Evolutionary conservation across 2,113 vertebrate species (phyloP), one percentile per base, ranked within the genome.

Genomic region (Sapajus apella): DNA sequence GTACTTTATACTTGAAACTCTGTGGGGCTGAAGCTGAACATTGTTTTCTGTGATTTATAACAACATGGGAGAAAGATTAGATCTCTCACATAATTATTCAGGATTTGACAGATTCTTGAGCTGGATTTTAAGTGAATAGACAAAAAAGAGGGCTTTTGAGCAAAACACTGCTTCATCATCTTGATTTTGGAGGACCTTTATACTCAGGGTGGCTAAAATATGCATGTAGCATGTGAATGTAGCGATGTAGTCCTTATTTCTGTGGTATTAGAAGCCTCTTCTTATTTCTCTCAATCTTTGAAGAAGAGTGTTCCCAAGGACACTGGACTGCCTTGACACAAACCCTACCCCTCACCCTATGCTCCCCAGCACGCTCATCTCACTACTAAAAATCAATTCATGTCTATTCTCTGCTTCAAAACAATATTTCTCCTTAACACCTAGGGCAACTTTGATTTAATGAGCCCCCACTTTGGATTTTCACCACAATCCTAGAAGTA

Each of bases 1-100:
- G 72, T 76, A 35, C 89, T 96, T 93, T 95, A 32, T 4, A 20
- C 56, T 80, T 75, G 91, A 95, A 68, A 58, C 16, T 80, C 37
- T 70, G 68, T 72, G 47, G 23, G 76, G 55, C 76, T 50, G 64
- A 95, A 13, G 32, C 18, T 21, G 56, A 97, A 97, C 7, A 3
- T 84, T 91, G 87, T 85, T 97, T 96, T 50, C 76, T 47, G 0
- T 90, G 85, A 97, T 96, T 98, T 97, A 94, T 96, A 95, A 90
- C 68, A 90, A 68, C 56, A 75, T 20, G 27, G 72, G 20, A 92
- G 27, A 40, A 90, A 93, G 68, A 97, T 92, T 96, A 96, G 47
- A 66, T 87, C 40, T 95, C 56, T 96, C 32, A 75, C 43, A 93
- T 91, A 87, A 97, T 97, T 96, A 94, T 9, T 37, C 75, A 81